Conservation (phyloP, 2,797 vertebrate species). For the Tauraco hartlaubi region DNA sequence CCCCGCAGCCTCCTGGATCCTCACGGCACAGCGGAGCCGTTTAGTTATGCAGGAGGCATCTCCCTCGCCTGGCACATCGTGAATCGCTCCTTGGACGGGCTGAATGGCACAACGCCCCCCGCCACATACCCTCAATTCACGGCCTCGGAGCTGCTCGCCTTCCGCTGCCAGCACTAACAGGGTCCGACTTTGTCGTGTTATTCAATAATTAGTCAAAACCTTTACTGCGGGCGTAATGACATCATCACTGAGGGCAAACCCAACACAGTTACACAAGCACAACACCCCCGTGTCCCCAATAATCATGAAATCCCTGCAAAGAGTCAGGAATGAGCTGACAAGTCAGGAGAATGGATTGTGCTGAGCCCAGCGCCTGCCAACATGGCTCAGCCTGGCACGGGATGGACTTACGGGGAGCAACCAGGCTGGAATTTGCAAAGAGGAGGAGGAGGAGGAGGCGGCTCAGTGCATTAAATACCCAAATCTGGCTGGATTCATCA, state of each 20-base stretch:
- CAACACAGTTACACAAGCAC: not conserved
- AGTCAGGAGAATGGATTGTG: slow-evolving; percentile 55
- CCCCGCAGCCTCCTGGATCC: not conserved
- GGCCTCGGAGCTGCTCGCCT: not conserved
- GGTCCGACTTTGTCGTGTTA: not conserved
- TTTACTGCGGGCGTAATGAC: not conserved
- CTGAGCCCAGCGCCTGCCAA: slow-evolving; percentile 59
- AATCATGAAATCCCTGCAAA: not conserved
- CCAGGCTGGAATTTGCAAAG: not conserved
- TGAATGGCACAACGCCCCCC: not conserved
- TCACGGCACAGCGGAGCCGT: not conserved
- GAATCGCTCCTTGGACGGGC: slow-evolving; percentile 17
- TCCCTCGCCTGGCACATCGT: not conserved
- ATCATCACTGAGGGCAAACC: not conserved
- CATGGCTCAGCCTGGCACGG: slow-evolving; percentile 34
- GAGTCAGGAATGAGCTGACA: not conserved
- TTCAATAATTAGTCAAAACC: slow-evolving; percentile 20
- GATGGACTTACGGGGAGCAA: slow-evolving; percentile 38
- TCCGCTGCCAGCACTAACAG: not conserved
- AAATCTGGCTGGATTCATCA: not conserved
- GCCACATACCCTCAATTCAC: not conserved
- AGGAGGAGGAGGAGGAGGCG: not conserved
- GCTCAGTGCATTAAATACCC: not conserved
- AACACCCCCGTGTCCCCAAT: not conserved
- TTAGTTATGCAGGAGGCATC: slow-evolving; percentile 50